Conservation (phyloP, 1,140 invertebrate genomes). For the Caerostris extrusa region DNA sequence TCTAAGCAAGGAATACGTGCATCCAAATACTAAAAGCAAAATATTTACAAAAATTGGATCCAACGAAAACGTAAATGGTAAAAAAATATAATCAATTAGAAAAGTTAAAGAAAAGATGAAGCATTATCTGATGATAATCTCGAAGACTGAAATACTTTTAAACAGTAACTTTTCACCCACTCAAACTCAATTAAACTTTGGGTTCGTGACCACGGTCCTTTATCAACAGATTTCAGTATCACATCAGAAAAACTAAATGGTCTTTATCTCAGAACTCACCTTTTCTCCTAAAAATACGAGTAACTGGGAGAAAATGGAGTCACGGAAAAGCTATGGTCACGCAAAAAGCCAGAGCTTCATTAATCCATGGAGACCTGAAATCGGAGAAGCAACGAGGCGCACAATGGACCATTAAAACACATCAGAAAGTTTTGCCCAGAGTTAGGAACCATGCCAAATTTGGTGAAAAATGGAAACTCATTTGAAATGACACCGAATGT, state of each 20-base stretch:
- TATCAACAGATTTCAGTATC: conserved; percentile 18
- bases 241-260: conserved; percentile 56
- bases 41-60: no score
- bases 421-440: background rate
- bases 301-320: conserved; percentile 60
- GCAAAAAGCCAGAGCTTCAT: conserved; percentile 63
- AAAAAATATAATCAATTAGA: no score
- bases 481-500: conserved; percentile 7
- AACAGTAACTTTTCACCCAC: no score
- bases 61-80: no score
- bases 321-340: conserved; percentile 61
- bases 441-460: conserved; percentile 14
- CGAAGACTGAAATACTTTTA: no score
- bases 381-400: conserved; percentile 42
- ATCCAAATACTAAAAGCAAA: no score
- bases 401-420: conserved; percentile 51
- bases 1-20: no score
- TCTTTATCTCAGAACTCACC: conserved; percentile 65
- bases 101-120: no score
- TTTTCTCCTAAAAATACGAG: background rate
- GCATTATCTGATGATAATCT: no score
- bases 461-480: conserved; percentile 44
- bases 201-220: background rate
- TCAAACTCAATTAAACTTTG: no score
- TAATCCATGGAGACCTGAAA: conserved; percentile 60